These are phyloP conservation scores for Tragelaphus buxtoni DNA, from an alignment of 2,113 vertebrate species.

Conservation along the genomic window DNA sequence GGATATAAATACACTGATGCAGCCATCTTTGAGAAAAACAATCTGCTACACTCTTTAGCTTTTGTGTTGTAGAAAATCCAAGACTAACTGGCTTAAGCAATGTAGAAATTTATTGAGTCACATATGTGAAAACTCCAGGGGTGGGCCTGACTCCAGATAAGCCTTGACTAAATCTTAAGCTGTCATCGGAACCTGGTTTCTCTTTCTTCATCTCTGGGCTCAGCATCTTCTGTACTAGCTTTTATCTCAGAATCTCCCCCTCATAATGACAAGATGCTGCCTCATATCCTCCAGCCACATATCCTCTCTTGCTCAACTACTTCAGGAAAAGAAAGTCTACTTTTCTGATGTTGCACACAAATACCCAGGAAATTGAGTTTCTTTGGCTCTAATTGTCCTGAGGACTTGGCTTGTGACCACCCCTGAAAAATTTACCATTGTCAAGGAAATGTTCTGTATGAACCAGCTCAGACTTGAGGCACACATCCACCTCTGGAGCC, in stretches of 20 bases:
- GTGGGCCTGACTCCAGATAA: not conserved
- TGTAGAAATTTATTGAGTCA: not conserved
- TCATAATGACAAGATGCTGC: not conserved
- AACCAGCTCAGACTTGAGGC: not conserved
- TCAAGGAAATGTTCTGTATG: not conserved
- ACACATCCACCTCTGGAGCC: not conserved
- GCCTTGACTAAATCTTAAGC: not conserved
- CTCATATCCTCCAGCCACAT: not conserved
- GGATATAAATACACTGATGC: not conserved
- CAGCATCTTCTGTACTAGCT: not conserved
- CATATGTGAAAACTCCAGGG: not conserved
- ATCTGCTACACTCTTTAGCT: not conserved
- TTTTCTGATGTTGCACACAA: not conserved
- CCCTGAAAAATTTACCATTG: not conserved
- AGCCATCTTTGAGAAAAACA: not conserved
- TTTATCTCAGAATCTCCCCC: not conserved
- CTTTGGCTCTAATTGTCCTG: not conserved
- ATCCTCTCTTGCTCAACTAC: not conserved
- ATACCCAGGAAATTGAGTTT: not conserved
- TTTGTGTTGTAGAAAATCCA: slow-evolving; percentile 27
- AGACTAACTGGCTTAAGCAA: not conserved
- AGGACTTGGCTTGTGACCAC: not conserved
- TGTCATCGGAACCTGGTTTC: not conserved
- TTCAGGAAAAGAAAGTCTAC: not conserved
- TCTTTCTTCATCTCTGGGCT: not conserved